Evolutionary conservation across 2,797 vertebrate species (phyloP), one percentile per base, ranked within the genome.

Genomic region (Neostethus bicornis): DNA sequence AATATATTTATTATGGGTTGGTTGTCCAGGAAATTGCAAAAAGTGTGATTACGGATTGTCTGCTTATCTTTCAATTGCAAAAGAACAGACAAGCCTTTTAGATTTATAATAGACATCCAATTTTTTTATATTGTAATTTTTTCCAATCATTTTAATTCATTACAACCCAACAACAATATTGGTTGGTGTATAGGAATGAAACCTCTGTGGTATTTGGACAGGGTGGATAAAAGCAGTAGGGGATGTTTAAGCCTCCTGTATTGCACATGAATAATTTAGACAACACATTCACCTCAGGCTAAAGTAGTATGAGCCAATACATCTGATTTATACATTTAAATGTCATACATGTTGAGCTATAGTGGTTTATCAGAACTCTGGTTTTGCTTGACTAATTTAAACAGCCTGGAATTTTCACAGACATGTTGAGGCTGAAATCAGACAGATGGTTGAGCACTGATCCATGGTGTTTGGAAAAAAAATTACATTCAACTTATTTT

Each of bases 201-300:
- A 25, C 37, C 19, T 48, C 16, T 38, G 29, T 20, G 45, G 41
- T 25, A 58, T 45, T 57, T n/a, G 5, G 43, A 45, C 37, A 43
- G 21, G 41, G 23, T 45, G 41, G 57, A 62, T 54, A 32, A 47
- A 35, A 56, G 38, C 23, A 69, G 39, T 35, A 49, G 52, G 73
- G 69, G 65, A 63, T 52, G 77, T 70, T 56, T 35, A 29, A 50
- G 49, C 57, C 61, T 54, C 61, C 49, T 66, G 64, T 57, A 59
- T 57, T 11, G 49, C 44, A 63, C 48, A 52, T 79, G 44, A 84
- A 84, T 86, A 75, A 85, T 85, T 78, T 39, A 84, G 43, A 37
- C 5, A 1, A 50, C 61, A 66, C 24, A 41, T 54, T 76, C 64
- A 70, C 71, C 63, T 70, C 62, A 53, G 62, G 68, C 63, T 54